phyloP scores from a whole-genome alignment of 2,888 invertebrate genomes.

The Pachymerium ferrugineum region DNA sequence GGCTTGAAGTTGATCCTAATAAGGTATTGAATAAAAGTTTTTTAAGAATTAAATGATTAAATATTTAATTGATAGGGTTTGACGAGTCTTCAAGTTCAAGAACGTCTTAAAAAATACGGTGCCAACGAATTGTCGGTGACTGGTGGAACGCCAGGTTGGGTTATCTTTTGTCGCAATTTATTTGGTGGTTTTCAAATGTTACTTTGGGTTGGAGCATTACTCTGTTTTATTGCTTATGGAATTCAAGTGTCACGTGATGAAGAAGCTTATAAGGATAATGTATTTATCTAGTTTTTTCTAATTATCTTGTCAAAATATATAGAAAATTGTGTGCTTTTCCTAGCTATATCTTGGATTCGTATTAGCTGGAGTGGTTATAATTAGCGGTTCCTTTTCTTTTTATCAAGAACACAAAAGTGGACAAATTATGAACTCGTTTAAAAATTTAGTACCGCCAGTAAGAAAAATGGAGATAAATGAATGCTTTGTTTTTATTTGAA shows the following conservation, averaged over 20 bases:
- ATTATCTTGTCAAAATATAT: not conserved
- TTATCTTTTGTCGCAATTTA: slow-evolving; percentile 97
- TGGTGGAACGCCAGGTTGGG: slow-evolving; percentile 97
- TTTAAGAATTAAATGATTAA: too few species aligned
- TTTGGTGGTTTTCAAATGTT: slow-evolving; percentile 89
- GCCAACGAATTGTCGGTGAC: slow-evolving; percentile 95
- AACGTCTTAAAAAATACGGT: slow-evolving; percentile 89
- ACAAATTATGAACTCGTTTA: slow-evolving; percentile 97
- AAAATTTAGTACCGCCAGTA: slow-evolving; percentile 58
- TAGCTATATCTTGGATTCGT: slow-evolving; percentile 87
- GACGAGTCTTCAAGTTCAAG: slow-evolving; percentile 93
- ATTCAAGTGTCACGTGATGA: slow-evolving; percentile 81
- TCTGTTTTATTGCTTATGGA: slow-evolving; percentile 95
- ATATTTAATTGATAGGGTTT: slow-evolving; percentile 85
- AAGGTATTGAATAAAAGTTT: not conserved
- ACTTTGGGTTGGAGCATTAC: slow-evolving; percentile 93
- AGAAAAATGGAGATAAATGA: not conserved
- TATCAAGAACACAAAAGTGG: slow-evolving; percentile 97
- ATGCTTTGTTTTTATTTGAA: not conserved
- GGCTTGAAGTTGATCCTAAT: not conserved
- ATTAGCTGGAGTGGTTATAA: slow-evolving; percentile 91
- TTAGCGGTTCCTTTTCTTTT: slow-evolving; percentile 97
- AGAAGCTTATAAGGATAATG: slow-evolving; percentile 91
- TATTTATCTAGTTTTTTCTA: too few species aligned
- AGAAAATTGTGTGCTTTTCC: too few species aligned